Evolutionary conservation across 2,113 vertebrate genomes (phyloP).

Genomic region (Percina caprodes): DNA sequence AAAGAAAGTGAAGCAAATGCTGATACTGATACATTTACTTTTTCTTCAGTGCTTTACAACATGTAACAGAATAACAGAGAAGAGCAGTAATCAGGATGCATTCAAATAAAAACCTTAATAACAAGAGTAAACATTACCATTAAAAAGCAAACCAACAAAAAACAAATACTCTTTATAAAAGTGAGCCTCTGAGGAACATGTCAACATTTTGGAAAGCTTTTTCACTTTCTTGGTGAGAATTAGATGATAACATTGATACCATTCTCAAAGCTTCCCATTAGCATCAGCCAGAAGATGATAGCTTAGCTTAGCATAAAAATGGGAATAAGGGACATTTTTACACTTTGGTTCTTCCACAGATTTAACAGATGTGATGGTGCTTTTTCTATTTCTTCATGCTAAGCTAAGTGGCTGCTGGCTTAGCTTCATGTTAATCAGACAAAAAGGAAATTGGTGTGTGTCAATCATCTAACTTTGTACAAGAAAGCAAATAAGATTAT

Average conservation of each 20-base stretch:
- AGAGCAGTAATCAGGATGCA: neutral
- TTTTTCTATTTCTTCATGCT: neutral
- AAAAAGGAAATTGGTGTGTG: neutral
- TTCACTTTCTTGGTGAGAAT: too few relatives aligned
- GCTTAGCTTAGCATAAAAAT: neutral
- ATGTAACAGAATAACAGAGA: neutral
- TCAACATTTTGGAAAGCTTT: too few relatives aligned
- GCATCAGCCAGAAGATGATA: neutral
- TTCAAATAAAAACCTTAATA: neutral
- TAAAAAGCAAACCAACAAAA: neutral
- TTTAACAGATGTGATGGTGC: too few relatives aligned
- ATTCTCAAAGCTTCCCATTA: too few relatives aligned
- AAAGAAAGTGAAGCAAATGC: neutral
- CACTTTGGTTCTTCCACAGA: too few relatives aligned
- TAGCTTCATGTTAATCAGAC: neutral
- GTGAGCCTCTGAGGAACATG: too few relatives aligned
- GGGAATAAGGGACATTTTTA: neutral
- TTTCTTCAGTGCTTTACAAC: neutral
- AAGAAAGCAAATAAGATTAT: too few relatives aligned
- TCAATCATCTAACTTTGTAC: neutral
- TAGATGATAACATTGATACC: too few relatives aligned
- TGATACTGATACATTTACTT: neutral
- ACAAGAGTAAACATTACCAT: neutral
- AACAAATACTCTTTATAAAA: neutral
- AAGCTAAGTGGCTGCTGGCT: neutral